Base-by-base conservation (phyloP, 2,888 invertebrate species). In the Cotesia congregata region DNA sequence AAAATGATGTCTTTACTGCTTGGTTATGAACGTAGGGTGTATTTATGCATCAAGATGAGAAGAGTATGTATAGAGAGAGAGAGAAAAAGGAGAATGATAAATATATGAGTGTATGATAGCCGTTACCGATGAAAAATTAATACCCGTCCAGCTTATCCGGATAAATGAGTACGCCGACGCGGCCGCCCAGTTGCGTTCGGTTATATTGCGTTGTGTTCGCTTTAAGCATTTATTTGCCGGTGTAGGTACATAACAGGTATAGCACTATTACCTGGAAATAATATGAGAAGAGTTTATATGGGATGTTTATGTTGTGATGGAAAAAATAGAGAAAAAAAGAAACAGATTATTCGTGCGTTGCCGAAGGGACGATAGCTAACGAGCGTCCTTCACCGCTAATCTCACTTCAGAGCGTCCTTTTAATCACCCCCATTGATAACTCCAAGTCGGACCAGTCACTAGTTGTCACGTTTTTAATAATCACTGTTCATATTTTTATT, bases 91-190 rank as follows among this genome's bases (percentile, higher is more conserved):
- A 50, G 30, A 30, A 30, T 30, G 3, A 15, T 59, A 20, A 1
- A 67, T 39, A 67, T 9, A 67, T 59, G 65, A 62, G 69, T 17
- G 67, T 61, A 75, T 67, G 71, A 67, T 40, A 38, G 76, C 77
- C 73, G 72, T 79, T 77, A 71, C 67, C 30, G 50, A 69, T 81
- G 81, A 81, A 79, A 80, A 81, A 80, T 81, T 74, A 79, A 79
- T 79, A 50, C 70, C 67, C 72, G 74, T 72, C 77, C 76, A 80
- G 77, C 78, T 79, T 75, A 78, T 80, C 79, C 75, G 77, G 79
- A 79, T 68, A 70, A 77, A 74, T 74, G 67, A 75, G 75, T 72
- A 72, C 61, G 68, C 72, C 62, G 62, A 76, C 72, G 72, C 72
- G 75, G 72, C 71, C 67, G 60, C 67, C 68, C 68, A 40, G 72